A percentile compares a stretch with the other conserved stretches of the same genome.
phyloP scores from a whole-genome alignment of 1,140 invertebrate species.

The Pogonognathellus flavescens region DNA sequence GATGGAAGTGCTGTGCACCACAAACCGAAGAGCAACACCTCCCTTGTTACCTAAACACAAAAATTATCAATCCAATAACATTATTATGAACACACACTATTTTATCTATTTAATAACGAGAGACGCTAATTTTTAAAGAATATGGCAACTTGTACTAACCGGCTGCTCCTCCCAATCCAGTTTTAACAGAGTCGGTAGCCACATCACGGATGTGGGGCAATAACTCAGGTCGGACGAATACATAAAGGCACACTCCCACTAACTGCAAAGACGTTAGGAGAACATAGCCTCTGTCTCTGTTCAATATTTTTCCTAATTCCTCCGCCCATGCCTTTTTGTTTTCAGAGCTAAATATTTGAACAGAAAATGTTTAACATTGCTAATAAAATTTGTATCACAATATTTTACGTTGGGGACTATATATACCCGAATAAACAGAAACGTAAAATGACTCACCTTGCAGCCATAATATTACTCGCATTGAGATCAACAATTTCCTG shows the following conservation, averaged over 20 bases:
- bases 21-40: conserved; percentile 93
- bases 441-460: conserved; percentile 74
- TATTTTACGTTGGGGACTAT: neutral
- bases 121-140: neutral
- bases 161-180: conserved; percentile 94
- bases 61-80: no score
- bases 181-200: conserved; percentile 95
- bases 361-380: conserved; percentile 56
- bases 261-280: conserved; percentile 95
- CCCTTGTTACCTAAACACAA: conserved; percentile 86
- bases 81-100: neutral
- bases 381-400: conserved; percentile 10
- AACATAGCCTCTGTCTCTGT: conserved; percentile 89
- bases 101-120: neutral
- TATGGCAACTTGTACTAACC: conserved; percentile 70
- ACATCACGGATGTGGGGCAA: conserved; percentile 92
- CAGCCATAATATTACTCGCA: conserved; percentile 97
- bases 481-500: conserved; percentile 99
- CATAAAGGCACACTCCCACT: conserved; percentile 97
- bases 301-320: conserved; percentile 93
- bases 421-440: neutral
- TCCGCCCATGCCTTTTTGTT: conserved; percentile 97
- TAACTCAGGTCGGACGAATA: conserved; percentile 91
- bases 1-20: conserved; percentile 91
- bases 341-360: conserved; percentile 78